Base-by-base conservation (phyloP, 2,888 invertebrate genomes). In the Chaetogeoica ovagalla region DNA sequence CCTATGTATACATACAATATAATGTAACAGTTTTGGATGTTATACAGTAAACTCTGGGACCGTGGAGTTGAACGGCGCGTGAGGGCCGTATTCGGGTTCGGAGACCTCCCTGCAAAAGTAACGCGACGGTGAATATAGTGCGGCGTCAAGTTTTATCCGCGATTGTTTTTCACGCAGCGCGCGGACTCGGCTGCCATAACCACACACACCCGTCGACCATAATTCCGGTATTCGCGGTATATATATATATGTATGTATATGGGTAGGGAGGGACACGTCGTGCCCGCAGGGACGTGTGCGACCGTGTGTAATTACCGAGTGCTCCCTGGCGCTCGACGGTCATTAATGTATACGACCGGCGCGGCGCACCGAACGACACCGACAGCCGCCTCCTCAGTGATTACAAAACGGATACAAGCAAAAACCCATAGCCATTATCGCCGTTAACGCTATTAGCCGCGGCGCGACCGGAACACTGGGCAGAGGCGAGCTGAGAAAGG, bases 371-470 rank as follows among this genome's bases (percentile, higher is more conserved):
- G 70, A 79, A 79, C 79, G 71, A 77, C 77, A 62, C 63, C 77
- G 62, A 63, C 70, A 77, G 70, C 77, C 70, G 77, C 70, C 62
- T 70, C 77, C 62, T 70, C 62, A 62, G 70, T 71, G 79, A 79
- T 79, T 71, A 79, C 75, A 71, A 79, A 79, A 79, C 71, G 79
- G 70, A 70, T 79, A 79, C 63, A 71, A 70, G 79, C 71, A 79
- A 79, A 79, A 79, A 79, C 79, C 79, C 30, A 30, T 60, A 43
- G 70, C 71, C 71, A 79, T 79, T 79, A 79, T 79, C 71, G 70
- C 79, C 39, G 71, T 70, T 63, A 79, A 79, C 79, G 63, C 79
- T 71, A 63, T 71, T 79, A 71, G 63, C 52, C 70, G 37, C 77
- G 63, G 37, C 77, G 70, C 71, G 57, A 63, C 71, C 43, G 79